Base-by-base conservation (phyloP, 2,113 vertebrate genomes). In the Poicephalus meyeri region DNA sequence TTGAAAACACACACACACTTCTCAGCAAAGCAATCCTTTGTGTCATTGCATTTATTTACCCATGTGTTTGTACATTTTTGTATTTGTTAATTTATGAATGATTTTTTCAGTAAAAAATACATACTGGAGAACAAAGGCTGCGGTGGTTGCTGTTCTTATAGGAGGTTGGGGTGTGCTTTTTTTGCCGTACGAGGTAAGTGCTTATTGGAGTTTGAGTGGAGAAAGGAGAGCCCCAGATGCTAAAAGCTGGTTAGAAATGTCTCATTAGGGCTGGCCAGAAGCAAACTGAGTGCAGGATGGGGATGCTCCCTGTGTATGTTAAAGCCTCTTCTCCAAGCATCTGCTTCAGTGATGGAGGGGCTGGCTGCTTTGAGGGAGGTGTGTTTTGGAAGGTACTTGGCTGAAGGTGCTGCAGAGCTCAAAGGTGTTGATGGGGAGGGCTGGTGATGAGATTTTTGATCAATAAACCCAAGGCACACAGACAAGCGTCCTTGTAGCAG, bases 71-170 rank as follows among this genome's bases (percentile, higher is more conserved):
- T 98, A 98, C 98, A 98, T 98, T 98, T 98, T 98, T 98, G 98
- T 98, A 98, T 98, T 97, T 97, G 98, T 98, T 98, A 98, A 98
- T 98, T 98, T 98, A 98, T 98, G 98, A 98, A 98, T 98, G 98
- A 98, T 98, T 98, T 98, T 98, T 98, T 98, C 98, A 98, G 98
- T 98, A 97, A 97, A 95, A 97, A 98, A 97, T 97, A 98, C 97
- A 97, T 98, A 98, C 95, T 97, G 95, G 96, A 97, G 97, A 98
- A 97, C 96, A 91, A 89, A 91, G 77, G 82, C 58, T 70, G 86
- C 37, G 42, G 49, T 97, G 63, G 42, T 33, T 50, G 72, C 17
- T 10, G 91, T 61, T 94, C 55, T 4, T 6, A n/a, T 37, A 25
- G 13, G 70, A 49, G 25, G 21, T 37, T 2, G 13, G 52, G 3